phyloP scores from a whole-genome alignment of 2,797 vertebrate genomes.

The Malurus leucopterus region DNA sequence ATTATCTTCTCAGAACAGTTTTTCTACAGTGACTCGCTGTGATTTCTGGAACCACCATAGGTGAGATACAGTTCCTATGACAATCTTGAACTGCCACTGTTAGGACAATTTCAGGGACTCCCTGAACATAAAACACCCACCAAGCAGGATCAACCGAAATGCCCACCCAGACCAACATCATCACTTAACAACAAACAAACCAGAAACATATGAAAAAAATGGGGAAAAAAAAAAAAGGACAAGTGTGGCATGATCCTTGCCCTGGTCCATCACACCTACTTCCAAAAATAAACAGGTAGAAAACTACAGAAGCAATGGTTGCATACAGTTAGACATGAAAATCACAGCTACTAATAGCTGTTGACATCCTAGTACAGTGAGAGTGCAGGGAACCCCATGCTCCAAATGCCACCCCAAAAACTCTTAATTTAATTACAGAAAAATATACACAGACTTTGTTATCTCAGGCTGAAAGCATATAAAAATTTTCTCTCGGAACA shows the following conservation, averaged over 20 bases:
- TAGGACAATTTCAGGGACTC: neutral
- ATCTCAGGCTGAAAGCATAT: neutral
- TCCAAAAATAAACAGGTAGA: neutral
- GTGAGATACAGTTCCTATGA: neutral
- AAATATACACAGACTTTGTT: neutral
- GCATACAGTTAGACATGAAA: neutral
- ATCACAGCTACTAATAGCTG: neutral
- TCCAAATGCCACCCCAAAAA: neutral
- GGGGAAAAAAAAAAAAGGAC: fast-evolving
- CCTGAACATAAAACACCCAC: neutral
- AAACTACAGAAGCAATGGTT: neutral
- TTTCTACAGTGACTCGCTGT: neutral
- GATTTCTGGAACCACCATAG: neutral
- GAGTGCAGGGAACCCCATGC: neutral
- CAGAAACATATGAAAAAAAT: neutral
- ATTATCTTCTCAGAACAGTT: neutral
- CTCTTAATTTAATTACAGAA: neutral
- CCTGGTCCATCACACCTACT: neutral
- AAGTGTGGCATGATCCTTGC: neutral
- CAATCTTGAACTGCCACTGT: neutral
- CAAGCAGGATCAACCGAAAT: neutral
- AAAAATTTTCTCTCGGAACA: neutral
- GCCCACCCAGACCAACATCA: neutral
- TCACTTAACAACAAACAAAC: neutral
- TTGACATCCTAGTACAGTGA: neutral